Conservation (phyloP, 2,113 vertebrate genomes). For the Cathartes aura region DNA sequence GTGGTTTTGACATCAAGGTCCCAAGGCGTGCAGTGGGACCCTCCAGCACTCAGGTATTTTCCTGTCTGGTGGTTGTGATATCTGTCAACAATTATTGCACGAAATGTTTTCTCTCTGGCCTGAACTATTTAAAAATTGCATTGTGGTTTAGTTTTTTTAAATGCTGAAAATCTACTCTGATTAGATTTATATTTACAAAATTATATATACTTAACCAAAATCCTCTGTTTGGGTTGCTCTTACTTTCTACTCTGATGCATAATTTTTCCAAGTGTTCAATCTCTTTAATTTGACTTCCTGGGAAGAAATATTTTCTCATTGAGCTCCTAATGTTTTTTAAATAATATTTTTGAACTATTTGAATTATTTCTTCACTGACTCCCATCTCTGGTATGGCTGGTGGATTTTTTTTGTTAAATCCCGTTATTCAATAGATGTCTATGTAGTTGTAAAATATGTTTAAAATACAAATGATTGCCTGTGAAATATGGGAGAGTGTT, state of each 20-base stretch:
- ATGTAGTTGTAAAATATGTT: neutral
- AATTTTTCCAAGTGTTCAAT: neutral
- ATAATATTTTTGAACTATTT: neutral
- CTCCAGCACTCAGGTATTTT: constrained; percentile 89
- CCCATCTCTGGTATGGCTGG: neutral
- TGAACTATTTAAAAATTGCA: neutral
- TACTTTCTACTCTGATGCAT: neutral
- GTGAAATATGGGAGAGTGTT: neutral
- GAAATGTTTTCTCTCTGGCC: neutral
- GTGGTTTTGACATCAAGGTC: constrained; percentile 90
- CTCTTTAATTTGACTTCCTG: neutral
- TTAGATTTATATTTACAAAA: neutral
- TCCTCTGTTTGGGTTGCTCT: constrained; percentile 2
- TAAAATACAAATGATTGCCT: neutral
- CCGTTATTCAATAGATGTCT: neutral
- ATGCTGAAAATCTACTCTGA: neutral
- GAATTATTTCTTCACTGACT: neutral
- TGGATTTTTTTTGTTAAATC: neutral
- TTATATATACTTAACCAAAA: neutral
- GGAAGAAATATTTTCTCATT: constrained; percentile 6
- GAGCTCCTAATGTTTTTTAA: neutral
- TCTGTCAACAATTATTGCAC: neutral
- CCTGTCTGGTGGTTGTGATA: neutral
- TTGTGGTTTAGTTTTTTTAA: neutral
- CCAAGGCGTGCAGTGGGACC: constrained; percentile 88